phyloP scores from a whole-genome alignment of 2,113 vertebrate species.

The Paramisgurnus dabryanus region DNA sequence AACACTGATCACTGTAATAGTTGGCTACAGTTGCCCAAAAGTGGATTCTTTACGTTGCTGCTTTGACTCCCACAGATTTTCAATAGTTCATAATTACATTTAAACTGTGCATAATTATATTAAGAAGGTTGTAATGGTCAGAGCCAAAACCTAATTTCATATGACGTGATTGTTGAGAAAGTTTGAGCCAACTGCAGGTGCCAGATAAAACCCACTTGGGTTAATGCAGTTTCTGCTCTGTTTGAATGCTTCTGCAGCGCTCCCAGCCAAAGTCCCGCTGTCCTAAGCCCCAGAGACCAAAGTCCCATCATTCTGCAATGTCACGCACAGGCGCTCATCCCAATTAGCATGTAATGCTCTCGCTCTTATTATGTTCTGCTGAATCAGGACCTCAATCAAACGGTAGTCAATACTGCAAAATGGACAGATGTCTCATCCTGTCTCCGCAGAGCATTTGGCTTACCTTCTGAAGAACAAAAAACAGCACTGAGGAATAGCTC shows the following conservation, averaged over 20 bases:
- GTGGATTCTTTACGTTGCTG: too few species aligned
- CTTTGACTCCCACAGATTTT: not conserved
- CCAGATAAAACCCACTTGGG: slow-evolving; percentile 9
- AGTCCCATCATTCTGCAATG: slow-evolving; percentile 33
- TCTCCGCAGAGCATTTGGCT: slow-evolving; percentile 38
- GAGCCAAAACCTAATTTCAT: not conserved
- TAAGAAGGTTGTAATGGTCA: not conserved
- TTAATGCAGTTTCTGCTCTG: slow-evolving; percentile 2
- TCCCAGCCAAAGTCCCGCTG: not conserved
- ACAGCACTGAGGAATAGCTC: not conserved
- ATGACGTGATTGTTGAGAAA: not conserved
- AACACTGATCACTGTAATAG: too few species aligned
- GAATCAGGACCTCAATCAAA: slow-evolving; percentile 52
- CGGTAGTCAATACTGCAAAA: slow-evolving; percentile 60
- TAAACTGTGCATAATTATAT: slow-evolving; percentile 6
- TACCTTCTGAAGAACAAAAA: not conserved
- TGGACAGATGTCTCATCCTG: slow-evolving; percentile 57
- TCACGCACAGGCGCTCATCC: slow-evolving; percentile 54
- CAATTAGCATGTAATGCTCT: slow-evolving; percentile 56
- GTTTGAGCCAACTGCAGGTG: not conserved
- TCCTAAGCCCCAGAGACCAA: slow-evolving; percentile 25
- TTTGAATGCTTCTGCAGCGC: not conserved
- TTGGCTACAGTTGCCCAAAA: too few species aligned
- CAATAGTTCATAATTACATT: not conserved
- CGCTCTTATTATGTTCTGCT: slow-evolving; percentile 52